Percentiles rank a stretch among this genome's conserved stretches.
Conservation (phyloP, 1,140 invertebrate genomes). For the Pseudachorutes palmiensis region DNA sequence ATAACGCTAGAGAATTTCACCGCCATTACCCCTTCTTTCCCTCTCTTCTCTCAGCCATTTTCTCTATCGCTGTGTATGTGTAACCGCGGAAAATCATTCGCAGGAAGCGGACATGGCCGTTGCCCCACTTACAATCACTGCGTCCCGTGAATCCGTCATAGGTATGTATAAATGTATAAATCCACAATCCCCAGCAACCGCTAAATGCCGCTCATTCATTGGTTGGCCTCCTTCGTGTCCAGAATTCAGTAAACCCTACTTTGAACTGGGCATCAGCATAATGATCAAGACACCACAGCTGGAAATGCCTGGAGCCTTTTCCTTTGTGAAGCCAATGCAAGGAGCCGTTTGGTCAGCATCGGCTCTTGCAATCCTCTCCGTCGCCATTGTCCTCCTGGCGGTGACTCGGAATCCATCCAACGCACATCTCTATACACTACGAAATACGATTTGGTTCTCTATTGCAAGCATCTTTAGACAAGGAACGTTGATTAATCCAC, state of each 20-base stretch:
- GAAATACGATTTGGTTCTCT: conserved; percentile 60
- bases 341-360: conserved; percentile 58
- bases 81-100: background rate
- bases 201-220: background rate
- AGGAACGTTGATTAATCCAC: conserved; percentile 57
- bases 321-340: conserved; percentile 58
- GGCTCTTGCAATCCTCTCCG: conserved; percentile 53
- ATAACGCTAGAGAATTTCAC: background rate
- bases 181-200: background rate
- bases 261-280: conserved; percentile 61
- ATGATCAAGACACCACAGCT: conserved; percentile 60
- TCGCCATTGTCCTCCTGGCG: conserved; percentile 54
- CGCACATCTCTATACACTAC: conserved; percentile 56
- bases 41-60: background rate
- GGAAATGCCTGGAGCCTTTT: conserved; percentile 54
- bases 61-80: background rate
- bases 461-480: conserved; percentile 60
- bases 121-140: conserved; percentile 57
- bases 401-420: conserved; percentile 44
- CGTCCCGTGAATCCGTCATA: conserved; percentile 54
- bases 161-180: conserved; percentile 45
- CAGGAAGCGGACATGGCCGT: conserved; percentile 59
- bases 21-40: background rate
- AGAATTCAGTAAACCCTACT: conserved; percentile 51
- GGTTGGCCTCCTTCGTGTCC: background rate